Percentiles rank a stretch among this genome's conserved stretches.
These are phyloP conservation scores for Pomacea canaliculata DNA, from an alignment of 2,888 invertebrate species.

Conservation along the genomic window DNA sequence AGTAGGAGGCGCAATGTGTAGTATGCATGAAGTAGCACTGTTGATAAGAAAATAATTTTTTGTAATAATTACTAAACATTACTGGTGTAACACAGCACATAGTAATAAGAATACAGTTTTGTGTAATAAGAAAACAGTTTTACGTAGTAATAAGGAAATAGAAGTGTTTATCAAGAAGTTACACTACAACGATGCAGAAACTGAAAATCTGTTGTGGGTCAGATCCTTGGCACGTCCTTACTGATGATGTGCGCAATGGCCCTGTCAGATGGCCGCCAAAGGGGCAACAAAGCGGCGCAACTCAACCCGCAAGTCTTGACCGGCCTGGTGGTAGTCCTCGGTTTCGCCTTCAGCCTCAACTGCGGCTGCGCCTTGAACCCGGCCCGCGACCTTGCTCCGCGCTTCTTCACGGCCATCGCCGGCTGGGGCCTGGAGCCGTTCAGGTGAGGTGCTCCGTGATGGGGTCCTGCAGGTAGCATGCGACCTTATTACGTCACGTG, in stretches of 20 bases:
- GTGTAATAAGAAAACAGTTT: too few relatives aligned
- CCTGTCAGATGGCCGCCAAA: constrained; percentile 70
- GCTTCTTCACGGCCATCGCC: constrained; percentile 72
- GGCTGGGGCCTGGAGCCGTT: constrained; percentile 72
- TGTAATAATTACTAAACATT: too few relatives aligned
- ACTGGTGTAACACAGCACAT: too few relatives aligned
- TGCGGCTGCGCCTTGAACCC: constrained; percentile 75
- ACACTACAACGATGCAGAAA: too few relatives aligned
- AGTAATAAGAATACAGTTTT: too few relatives aligned
- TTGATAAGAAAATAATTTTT: too few relatives aligned
- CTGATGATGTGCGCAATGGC: constrained; percentile 70
- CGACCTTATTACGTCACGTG: too few relatives aligned
- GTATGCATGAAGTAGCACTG: too few relatives aligned
- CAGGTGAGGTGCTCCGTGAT: constrained; percentile 55
- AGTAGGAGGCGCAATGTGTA: too few relatives aligned
- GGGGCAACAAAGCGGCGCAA: constrained; percentile 55
- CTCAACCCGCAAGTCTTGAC: constrained; percentile 69
- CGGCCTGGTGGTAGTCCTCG: constrained; percentile 69
- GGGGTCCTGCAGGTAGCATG: too few relatives aligned
- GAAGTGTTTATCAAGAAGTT: too few relatives aligned
- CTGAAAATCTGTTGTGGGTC: constrained; percentile 11
- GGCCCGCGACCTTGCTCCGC: constrained; percentile 74
- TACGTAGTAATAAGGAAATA: too few relatives aligned
- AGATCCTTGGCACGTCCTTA: constrained; percentile 71
- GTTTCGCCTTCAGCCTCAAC: constrained; percentile 72